Base-by-base conservation (phyloP, 2,888 invertebrate species). In the Cataglyphis albicans region DNA sequence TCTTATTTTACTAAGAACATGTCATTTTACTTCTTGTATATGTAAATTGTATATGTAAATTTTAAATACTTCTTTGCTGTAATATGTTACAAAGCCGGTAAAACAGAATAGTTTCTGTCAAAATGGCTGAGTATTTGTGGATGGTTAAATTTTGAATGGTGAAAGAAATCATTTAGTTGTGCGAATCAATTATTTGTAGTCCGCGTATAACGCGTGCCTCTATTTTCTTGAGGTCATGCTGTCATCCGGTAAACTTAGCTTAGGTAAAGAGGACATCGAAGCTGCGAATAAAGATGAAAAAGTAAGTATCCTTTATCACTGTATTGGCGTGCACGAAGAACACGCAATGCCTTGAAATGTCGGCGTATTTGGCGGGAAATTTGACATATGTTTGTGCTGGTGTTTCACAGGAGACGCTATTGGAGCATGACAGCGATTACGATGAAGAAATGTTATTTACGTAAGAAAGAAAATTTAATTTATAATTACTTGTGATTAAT, bases 341-440 rank as follows among this genome's bases (percentile, higher is more conserved):
- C 12, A 65, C 10, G 38, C 52, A 55, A 44, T 21, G 12, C 15
- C 25, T 21, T 44, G 12, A 48, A 25, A 10, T 76, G 72, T 68
- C 44, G 61, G 55, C 65, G n/a, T 5, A 0, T 18, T 1, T 38
- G 70, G 88, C 90, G 88, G 85, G 84, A 88, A 83, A 48, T 59
- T 85, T 64, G 21, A 81, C 52, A 32, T 64, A 38, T 59, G 1
- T 38, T 80, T 32, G 10, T 63, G 83, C 75, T 38, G 63, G 86
- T 87, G 59, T 70, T 74, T 83, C 65, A 29, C 73, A 94, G 94
- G 94, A 94, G 70, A 88, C 88, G 18, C 86, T 94, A 44, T 84
- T 94, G 83, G 93, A 94, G 9, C 93, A 94, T 83, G 94, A 94
- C 83, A 94, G 94, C 64, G 94, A 94, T 38, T 89, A 87, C 9